These are phyloP conservation scores for Erpobdella octoculata DNA, from an alignment of 2,888 invertebrate genomes.

Conservation along the genomic window DNA sequence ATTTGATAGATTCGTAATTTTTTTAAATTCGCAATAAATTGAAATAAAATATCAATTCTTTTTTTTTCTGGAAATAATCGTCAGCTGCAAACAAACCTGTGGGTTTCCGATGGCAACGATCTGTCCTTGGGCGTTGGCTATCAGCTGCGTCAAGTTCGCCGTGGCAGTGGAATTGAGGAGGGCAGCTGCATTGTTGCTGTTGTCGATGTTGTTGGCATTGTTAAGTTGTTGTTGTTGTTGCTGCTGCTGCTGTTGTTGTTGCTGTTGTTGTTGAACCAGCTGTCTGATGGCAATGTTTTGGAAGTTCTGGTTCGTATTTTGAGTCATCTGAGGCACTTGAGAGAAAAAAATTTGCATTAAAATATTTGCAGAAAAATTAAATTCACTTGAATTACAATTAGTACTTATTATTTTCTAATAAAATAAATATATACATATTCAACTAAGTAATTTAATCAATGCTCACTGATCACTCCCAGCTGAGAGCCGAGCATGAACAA, in stretches of 20 bases:
- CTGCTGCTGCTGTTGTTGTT: constrained; percentile 10
- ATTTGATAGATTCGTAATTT: too few relatives aligned
- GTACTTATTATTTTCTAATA: too few relatives aligned
- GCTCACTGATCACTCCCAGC: constrained; percentile 19
- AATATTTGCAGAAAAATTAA: neutral
- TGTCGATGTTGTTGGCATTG: constrained; percentile 11
- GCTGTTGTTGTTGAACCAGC: constrained; percentile 30
- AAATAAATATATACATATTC: too few relatives aligned
- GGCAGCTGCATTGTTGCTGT: neutral
- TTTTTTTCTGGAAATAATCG: neutral
- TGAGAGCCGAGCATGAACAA: constrained; percentile 19
- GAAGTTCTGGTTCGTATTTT: constrained; percentile 22
- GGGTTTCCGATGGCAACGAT: constrained; percentile 51
- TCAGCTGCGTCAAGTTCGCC: constrained; percentile 43
- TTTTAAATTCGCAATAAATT: constrained; percentile 1
- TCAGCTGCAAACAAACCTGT: constrained; percentile 29
- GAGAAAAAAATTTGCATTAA: neutral
- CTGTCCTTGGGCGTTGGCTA: constrained; percentile 51
- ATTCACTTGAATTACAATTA: neutral
- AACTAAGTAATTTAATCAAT: too few relatives aligned
- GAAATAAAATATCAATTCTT: too few relatives aligned
- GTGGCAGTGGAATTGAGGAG: constrained; percentile 36
- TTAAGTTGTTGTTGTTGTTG: constrained; percentile 7
- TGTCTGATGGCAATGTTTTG: constrained; percentile 30
- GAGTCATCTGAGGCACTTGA: constrained; percentile 1